phyloP scores from a whole-genome alignment of 2,797 vertebrate species.

The Bradypodion pumilum region DNA sequence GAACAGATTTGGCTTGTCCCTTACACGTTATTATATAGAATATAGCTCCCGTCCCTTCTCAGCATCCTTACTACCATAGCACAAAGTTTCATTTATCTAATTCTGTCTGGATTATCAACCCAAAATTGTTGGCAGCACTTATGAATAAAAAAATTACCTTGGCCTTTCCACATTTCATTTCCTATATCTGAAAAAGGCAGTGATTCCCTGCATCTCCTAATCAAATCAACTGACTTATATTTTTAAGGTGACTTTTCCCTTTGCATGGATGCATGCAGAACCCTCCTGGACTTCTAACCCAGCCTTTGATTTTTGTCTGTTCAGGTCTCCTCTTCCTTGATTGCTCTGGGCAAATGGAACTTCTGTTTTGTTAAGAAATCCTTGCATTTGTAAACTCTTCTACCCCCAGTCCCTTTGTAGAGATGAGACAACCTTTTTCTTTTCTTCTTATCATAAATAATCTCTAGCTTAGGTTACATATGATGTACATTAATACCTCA shows the following conservation, averaged over 20 bases:
- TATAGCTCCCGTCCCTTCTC: background rate
- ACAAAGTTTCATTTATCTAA: rapidly evolving
- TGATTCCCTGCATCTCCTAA: slow-evolving; percentile 42
- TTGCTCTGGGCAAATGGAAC: slow-evolving; percentile 32
- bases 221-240: slow-evolving; percentile 42
- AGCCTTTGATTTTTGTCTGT: slow-evolving; percentile 39
- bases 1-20: too few relatives aligned
- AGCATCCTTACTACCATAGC: background rate
- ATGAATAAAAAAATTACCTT: background rate
- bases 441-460: background rate
- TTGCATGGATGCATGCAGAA: background rate
- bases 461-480: background rate
- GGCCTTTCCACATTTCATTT: slow-evolving; percentile 41
- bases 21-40: background rate
- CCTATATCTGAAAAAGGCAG: slow-evolving; percentile 31
- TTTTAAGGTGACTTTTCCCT: slow-evolving; percentile 22
- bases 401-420: slow-evolving; percentile 18
- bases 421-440: slow-evolving; percentile 41
- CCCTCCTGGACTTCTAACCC: slow-evolving; percentile 32
- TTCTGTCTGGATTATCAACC: slow-evolving; percentile 25
- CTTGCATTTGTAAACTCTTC: slow-evolving; percentile 39
- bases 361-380: slow-evolving; percentile 51
- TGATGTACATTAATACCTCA: too few relatives aligned
- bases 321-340: slow-evolving; percentile 34
- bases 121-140: background rate